Conservation (phyloP, 2,113 vertebrate species). For the Periophthalmus modestus region DNA sequence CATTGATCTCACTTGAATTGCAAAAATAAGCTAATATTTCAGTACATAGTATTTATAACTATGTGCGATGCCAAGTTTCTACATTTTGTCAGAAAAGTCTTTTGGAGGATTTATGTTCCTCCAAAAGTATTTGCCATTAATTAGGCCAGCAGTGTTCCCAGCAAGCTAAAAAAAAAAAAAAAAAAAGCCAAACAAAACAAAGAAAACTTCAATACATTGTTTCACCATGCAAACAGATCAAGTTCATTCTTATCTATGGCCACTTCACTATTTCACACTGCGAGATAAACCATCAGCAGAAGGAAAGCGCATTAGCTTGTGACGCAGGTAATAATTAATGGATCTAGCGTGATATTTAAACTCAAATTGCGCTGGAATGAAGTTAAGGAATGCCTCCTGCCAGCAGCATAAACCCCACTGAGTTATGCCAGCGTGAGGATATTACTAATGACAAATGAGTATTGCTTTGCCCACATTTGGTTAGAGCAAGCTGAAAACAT, state of each 20-base stretch:
- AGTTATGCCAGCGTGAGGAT: slow-evolving; percentile 3
- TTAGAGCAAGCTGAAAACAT: slow-evolving; percentile 23
- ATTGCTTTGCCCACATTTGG: slow-evolving; percentile 12
- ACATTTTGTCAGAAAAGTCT: not conserved
- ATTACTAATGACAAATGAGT: slow-evolving; percentile 26
- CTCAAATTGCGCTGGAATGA: slow-evolving; percentile 5
- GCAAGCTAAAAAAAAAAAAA: not conserved
- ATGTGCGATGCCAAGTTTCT: not conserved
- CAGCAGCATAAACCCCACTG: not conserved
- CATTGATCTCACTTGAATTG: no score
- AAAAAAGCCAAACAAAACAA: not conserved
- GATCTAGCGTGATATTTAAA: not conserved
- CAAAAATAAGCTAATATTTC: no score
- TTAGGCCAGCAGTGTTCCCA: not conserved
- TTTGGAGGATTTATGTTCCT: not conserved
- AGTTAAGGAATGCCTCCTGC: slow-evolving; percentile 8
- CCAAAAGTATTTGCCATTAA: not conserved
- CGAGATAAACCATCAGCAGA: not conserved
- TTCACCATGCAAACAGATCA: not conserved
- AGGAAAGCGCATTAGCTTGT: not conserved
- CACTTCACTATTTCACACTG: not conserved
- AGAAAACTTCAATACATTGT: not conserved
- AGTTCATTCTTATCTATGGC: not conserved
- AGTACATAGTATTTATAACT: not conserved
- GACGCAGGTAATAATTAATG: not conserved